A percentile compares a stretch with the other conserved stretches of the same genome.
phyloP scores from a whole-genome alignment of 2,797 vertebrate species.

The Ptychadena robeensis region DNA sequence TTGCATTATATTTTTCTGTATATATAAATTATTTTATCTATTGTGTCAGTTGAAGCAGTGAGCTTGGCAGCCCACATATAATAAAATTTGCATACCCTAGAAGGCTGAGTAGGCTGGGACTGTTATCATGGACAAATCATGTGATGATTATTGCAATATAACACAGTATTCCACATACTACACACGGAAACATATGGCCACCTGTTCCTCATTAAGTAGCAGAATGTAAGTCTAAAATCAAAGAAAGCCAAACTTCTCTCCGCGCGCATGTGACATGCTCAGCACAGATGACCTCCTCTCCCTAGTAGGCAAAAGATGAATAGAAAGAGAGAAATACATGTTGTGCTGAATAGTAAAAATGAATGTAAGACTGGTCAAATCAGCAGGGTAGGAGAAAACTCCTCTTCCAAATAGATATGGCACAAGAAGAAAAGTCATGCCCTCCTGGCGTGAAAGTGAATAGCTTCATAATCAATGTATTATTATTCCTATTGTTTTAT shows the following conservation, averaged over 20 bases:
- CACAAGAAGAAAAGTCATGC: neutral
- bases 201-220: conserved; percentile 50
- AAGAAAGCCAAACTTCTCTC: conserved; percentile 41
- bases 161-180: neutral
- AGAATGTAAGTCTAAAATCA: conserved; percentile 29
- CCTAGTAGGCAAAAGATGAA: conserved; percentile 21
- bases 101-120: conserved; percentile 16
- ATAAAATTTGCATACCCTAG: conserved; percentile 12
- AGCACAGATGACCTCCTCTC: conserved; percentile 32
- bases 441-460: conserved; percentile 27
- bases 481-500: conserved; percentile 48
- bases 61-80: conserved; percentile 4
- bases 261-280: neutral
- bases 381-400: conserved; percentile 37
- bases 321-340: neutral
- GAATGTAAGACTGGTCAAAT: conserved; percentile 42
- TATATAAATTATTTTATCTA: conserved; percentile 39
- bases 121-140: conserved; percentile 26
- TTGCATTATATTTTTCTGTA: no score
- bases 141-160: conserved; percentile 41
- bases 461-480: conserved; percentile 46
- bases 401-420: conserved; percentile 27
- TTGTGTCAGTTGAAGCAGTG: neutral
- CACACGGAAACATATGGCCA: neutral
- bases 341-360: conserved; percentile 42